A percentile compares a stretch with the other conserved stretches of the same genome.
Evolutionary conservation across 2,888 invertebrate genomes (phyloP).

Genomic region (Galeruca laticollis): DNA sequence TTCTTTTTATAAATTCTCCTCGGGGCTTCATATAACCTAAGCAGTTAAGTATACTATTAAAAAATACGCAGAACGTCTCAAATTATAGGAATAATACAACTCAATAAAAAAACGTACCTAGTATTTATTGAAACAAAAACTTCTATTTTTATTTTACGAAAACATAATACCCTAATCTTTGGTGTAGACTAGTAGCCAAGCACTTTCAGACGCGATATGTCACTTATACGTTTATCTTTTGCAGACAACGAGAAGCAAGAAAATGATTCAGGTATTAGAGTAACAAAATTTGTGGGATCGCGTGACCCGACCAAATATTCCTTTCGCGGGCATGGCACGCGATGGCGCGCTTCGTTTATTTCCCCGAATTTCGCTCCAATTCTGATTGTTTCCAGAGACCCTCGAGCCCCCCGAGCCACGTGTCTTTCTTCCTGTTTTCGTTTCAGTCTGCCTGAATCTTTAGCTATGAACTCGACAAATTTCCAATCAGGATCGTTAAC

Average conservation of each 20-base stretch:
- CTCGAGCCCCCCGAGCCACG: constrained; percentile 46
- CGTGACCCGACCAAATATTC: constrained; percentile 63
- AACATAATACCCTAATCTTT: too few species aligned
- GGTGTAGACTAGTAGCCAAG: too few species aligned
- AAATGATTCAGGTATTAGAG: constrained; percentile 50
- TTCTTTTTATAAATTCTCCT: not conserved
- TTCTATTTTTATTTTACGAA: too few species aligned
- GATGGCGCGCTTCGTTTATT: constrained; percentile 59
- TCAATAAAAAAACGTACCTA: too few species aligned
- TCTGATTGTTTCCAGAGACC: constrained; percentile 57
- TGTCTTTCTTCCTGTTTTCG: constrained; percentile 58
- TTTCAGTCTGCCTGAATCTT: not conserved
- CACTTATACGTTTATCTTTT: constrained; percentile 51
- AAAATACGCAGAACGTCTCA: too few species aligned
- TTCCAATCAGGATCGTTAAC: not conserved
- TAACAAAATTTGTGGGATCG: constrained; percentile 62
- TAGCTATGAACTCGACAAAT: not conserved
- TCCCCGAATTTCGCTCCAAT: constrained; percentile 52
- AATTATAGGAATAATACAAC: too few species aligned
- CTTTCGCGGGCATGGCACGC: constrained; percentile 59
- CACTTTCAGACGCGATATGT: too few species aligned
- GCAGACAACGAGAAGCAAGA: constrained; percentile 21
- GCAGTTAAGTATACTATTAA: too few species aligned
- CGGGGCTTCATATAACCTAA: too few species aligned
- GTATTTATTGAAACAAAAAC: too few species aligned